A percentile compares a stretch with the other conserved stretches of the same genome.
These are phyloP conservation scores for Pelecanus crispus DNA, from an alignment of 2,113 vertebrate species.

Conservation along the genomic window DNA sequence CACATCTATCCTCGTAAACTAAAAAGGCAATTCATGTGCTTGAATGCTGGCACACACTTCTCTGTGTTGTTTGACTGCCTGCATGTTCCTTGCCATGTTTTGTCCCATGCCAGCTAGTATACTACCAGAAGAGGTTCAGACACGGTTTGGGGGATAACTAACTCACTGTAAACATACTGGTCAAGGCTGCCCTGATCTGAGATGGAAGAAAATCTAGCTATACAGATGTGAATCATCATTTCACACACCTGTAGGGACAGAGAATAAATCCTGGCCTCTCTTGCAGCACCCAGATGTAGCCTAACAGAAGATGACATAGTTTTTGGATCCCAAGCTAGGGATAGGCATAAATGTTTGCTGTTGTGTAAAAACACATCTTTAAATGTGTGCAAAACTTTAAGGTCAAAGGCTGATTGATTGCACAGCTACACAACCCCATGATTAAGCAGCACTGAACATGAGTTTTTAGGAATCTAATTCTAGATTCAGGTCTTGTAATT, in stretches of 20 bases:
- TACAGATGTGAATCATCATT: not conserved
- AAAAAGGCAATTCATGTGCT: not conserved
- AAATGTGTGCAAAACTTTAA: not conserved
- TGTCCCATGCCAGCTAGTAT: rapidly evolving
- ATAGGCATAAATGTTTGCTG: not conserved
- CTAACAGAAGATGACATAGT: not conserved
- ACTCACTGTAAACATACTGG: not conserved
- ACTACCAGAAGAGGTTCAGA: not conserved
- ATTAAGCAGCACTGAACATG: not conserved
- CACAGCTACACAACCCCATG: not conserved
- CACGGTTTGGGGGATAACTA: rapidly evolving
- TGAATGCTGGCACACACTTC: rapidly evolving
- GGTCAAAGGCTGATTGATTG: not conserved
- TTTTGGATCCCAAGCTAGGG: not conserved
- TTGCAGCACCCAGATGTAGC: rapidly evolving
- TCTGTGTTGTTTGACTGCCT: not conserved
- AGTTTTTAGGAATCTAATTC: not conserved
- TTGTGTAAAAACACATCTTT: not conserved
- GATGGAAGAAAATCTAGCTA: not conserved
- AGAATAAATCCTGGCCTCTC: not conserved
- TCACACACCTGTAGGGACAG: not conserved
- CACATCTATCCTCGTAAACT: not conserved
- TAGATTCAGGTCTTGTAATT: not conserved
- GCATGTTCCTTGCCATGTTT: rapidly evolving
- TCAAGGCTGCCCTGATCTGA: not conserved